Percentiles rank a stretch among this genome's conserved stretches.
Evolutionary conservation across 2,888 invertebrate genomes (phyloP).

Genomic region (Amorpha juglandis): DNA sequence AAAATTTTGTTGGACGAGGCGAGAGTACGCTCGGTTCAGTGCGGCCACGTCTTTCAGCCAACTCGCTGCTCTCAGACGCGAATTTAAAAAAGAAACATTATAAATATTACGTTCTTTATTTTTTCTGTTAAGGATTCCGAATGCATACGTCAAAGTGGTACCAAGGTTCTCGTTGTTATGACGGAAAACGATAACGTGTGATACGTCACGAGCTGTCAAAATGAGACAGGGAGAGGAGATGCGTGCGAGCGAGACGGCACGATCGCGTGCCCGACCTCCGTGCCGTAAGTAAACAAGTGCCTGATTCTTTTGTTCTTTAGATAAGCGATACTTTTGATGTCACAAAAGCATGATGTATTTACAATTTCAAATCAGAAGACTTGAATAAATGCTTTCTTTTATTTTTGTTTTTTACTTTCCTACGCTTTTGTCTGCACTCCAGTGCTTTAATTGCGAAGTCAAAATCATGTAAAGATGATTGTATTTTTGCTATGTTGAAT

Average conservation of each 20-base stretch:
- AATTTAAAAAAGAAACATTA: constrained; percentile 26
- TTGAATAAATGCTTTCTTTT: constrained; percentile 25
- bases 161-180: constrained; percentile 38
- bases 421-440: constrained; percentile 15
- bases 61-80: constrained; percentile 61
- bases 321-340: constrained; percentile 34
- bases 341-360: constrained; percentile 30
- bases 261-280: constrained; percentile 39
- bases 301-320: constrained; percentile 24
- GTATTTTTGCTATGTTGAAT: not conserved
- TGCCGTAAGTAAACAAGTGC: constrained; percentile 47
- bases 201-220: constrained; percentile 73
- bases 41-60: constrained; percentile 80
- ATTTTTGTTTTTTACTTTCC: constrained; percentile 28
- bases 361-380: constrained; percentile 25
- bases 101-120: constrained; percentile 19
- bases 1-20: constrained; percentile 81
- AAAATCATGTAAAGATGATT: not conserved
- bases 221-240: constrained; percentile 63
- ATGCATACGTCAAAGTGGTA: constrained; percentile 34
- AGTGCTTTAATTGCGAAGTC: not conserved
- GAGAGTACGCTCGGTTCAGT: constrained; percentile 78
- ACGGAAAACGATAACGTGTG: constrained; percentile 47
- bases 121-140: constrained; percentile 18
- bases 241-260: constrained; percentile 40